Base-by-base conservation (phyloP, 1,140 invertebrate species). In the Trichonephila inaurata region DNA sequence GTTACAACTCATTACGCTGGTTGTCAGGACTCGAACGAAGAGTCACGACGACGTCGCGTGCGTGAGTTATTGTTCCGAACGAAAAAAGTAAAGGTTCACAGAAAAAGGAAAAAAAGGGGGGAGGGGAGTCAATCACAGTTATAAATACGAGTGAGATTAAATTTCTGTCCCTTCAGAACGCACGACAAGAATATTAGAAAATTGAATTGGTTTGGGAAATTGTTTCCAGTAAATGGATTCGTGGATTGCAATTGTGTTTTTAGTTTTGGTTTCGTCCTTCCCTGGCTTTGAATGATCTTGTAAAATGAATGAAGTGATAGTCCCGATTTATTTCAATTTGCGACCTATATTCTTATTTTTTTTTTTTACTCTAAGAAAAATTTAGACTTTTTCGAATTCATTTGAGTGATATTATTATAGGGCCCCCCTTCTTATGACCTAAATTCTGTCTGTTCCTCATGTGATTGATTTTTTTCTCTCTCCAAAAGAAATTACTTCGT, bases 1-100 rank as follows among this genome's bases (percentile, higher is more conserved):
- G 62, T 92, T 87, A 87, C 91, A 87, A 92, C 82, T 58, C 51
- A 85, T 85, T 61, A 61, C 7, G 81, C 21, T 6, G 40, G 21
- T 51, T 85, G n/a, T 77, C 72, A 28, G 72, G 33, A 33, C 33
- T 40, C 72, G 28, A 77, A 77, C 72, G 14, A 69, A 40, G 72
- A 77, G 72, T 77, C 33, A 77, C 33, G 72, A 6, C 8, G 16
- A 33, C 6, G 72, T 77, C 72, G 72, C 72, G 72, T 77, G 72
- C 72, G 0, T 16, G 16, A 40, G 5, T 33, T 7, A 33, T 77
- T 77, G 72, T 77, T 77, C 72, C 28, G 18, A 77, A 77, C 14
- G 16, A 28, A 7, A 72, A 28, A 69, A 69, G 24, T 10, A n/a
- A 19, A 28, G 18, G 33, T 33, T 4, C 14, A 18, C 28, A 77